These are phyloP conservation scores for Sesamia inferens DNA, from an alignment of 2,888 invertebrate genomes.

Conservation along the genomic window DNA sequence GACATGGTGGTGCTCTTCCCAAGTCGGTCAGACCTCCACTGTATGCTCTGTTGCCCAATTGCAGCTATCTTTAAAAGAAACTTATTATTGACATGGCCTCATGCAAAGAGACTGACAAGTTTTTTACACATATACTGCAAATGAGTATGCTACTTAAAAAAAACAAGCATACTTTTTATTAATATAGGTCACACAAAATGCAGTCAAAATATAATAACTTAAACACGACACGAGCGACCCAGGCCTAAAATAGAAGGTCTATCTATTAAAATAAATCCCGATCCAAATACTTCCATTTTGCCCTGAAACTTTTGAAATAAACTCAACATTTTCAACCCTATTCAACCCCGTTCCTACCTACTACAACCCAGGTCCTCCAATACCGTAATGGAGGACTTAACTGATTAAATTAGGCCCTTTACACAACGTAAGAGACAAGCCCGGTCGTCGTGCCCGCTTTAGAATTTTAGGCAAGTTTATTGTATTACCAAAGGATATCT, in stretches of 20 bases:
- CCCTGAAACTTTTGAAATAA: constrained; percentile 25
- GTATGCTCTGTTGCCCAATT: constrained; percentile 32
- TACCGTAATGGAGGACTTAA: constrained; percentile 47
- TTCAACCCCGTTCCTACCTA: constrained; percentile 23
- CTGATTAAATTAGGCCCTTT: constrained; percentile 56
- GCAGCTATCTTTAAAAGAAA: constrained; percentile 7
- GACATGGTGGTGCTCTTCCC: no score
- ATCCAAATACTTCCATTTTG: constrained; percentile 28
- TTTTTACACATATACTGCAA: neutral
- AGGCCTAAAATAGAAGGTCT: constrained; percentile 4
- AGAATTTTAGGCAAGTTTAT: constrained; percentile 41
- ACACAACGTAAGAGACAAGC: constrained; percentile 33
- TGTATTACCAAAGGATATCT: constrained; percentile 46
- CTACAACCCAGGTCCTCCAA: constrained; percentile 33
- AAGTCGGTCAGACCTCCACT: no score
- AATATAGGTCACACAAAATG: neutral
- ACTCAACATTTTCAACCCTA: constrained; percentile 29
- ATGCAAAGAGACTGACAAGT: neutral
- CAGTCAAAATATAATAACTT: constrained; percentile 14
- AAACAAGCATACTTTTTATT: neutral
- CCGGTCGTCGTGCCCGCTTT: constrained; percentile 23
- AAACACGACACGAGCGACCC: neutral
- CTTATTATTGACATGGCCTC: neutral
- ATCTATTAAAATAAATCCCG: constrained; percentile 25
- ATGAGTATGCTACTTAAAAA: neutral